These are phyloP conservation scores for Ascaphus truei DNA, from an alignment of 2,113 vertebrate species.

Conservation along the genomic window DNA sequence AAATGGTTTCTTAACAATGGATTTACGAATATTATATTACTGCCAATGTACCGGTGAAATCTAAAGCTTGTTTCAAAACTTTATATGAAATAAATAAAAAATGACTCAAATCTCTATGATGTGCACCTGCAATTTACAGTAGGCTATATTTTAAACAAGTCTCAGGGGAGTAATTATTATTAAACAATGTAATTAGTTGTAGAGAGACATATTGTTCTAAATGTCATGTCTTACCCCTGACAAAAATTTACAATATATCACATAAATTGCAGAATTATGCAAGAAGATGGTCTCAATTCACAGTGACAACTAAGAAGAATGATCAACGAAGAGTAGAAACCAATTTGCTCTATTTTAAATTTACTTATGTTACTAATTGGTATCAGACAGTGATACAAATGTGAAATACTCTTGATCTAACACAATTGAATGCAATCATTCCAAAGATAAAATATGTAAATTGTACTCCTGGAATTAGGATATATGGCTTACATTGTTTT, in stretches of 20 bases:
- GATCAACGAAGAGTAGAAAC: not conserved
- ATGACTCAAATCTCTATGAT: not conserved
- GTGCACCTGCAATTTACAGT: not conserved
- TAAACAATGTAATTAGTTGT: slow-evolving; percentile 8
- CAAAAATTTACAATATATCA: slow-evolving; percentile 7
- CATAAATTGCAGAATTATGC: not conserved
- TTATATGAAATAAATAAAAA: not conserved
- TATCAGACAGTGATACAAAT: too few relatives aligned
- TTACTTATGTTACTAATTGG: too few relatives aligned
- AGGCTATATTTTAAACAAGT: not conserved
- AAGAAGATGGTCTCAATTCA: not conserved
- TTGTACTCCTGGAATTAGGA: too few relatives aligned
- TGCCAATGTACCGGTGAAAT: too few relatives aligned
- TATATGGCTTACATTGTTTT: too few relatives aligned
- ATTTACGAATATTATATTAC: too few relatives aligned
- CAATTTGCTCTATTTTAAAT: not conserved
- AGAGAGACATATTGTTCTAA: not conserved
- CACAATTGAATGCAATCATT: too few relatives aligned
- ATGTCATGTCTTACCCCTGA: not conserved
- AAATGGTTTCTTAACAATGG: too few relatives aligned
- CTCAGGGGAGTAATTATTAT: slow-evolving; percentile 12
- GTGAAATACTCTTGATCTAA: too few relatives aligned
- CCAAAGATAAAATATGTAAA: too few relatives aligned
- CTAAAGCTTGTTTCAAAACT: not conserved
- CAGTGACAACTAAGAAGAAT: not conserved